phyloP scores from a whole-genome alignment of 1,140 invertebrate genomes.

The Drosophila rhopaloa region DNA sequence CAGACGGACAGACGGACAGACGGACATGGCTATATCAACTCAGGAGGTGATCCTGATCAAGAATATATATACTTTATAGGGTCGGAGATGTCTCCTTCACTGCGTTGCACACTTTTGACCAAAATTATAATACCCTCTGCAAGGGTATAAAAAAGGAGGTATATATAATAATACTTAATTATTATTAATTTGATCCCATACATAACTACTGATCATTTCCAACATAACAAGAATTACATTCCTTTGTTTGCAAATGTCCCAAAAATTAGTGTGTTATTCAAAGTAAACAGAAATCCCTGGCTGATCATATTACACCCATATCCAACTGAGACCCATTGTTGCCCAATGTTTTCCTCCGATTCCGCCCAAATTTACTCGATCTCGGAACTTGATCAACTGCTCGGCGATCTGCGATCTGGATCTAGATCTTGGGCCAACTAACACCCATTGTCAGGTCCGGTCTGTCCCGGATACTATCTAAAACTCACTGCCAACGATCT shows the following conservation, averaged over 20 bases:
- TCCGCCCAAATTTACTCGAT: conserved; percentile 13
- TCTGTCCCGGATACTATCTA: conserved; percentile 8
- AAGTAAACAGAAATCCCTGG: conserved; percentile 21
- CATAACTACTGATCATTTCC: background rate
- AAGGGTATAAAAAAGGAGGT: too few species aligned
- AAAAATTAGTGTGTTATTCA: conserved; percentile 25
- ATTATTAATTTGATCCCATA: too few species aligned
- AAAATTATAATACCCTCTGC: too few species aligned
- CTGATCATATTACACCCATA: conserved; percentile 32
- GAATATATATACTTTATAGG: too few species aligned
- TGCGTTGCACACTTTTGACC: too few species aligned
- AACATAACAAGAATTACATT: background rate
- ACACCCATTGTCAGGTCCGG: conserved; percentile 34
- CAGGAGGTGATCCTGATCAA: too few species aligned
- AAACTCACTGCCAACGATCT: conserved; percentile 22
- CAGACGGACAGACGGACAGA: too few species aligned
- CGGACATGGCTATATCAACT: too few species aligned
- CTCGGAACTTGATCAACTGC: conserved; percentile 22
- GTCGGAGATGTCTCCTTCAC: too few species aligned
- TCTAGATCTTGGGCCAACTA: conserved; percentile 18
- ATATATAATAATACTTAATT: too few species aligned
- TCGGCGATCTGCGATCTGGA: conserved; percentile 10
- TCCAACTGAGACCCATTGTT: background rate
- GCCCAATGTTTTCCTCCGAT: conserved; percentile 16
- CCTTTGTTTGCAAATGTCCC: conserved; percentile 13